Evolutionary conservation across 2,113 vertebrate species (phyloP), one percentile per base, ranked within the genome.

Genomic region (Pavo muticus): DNA sequence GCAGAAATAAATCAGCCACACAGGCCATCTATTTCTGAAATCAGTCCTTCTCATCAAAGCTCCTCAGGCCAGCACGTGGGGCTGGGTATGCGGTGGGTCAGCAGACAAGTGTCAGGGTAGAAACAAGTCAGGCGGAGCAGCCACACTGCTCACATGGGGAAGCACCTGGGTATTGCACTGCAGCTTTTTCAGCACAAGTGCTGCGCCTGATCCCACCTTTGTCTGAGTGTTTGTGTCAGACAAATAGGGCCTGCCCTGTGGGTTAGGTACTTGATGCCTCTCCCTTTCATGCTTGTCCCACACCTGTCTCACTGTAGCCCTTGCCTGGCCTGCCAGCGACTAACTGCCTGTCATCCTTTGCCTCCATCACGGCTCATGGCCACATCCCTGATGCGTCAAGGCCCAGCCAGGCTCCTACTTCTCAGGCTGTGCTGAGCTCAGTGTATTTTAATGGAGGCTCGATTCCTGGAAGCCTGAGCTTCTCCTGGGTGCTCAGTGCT

Each of bases 1-100:
- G 59, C 71, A 86, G 96, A 97, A 97, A 98, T 98, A 98, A 98
- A 98, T 99, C 98, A 98, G 95, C 88, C 73, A 90, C 56, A 68
- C 90, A 96, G 96, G 94, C 97, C 97, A 94, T 97, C 96, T 96
- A 47, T 78, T 85, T 71, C 95, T 98, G 95, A 98, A 96, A 96
- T 86, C 90, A 97, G 97, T 97, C 96, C 93, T 92, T 95, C 91
- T 88, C 96, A 95, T 96, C 96, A 61, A 91, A 95, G 94, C 91
- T 96, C 92, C 92, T 91, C 90, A 94, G 96, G 97, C 97, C 97
- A 97, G 52, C 42, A 71, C 4, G 10, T 85, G 90, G 67, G 56
- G 30, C 3, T 72, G 32, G 4, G 59, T 67, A 23, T 65, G 82
- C 8, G 32, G 14, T 48, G 50, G 44, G 69, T 67, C 71, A 84